These are phyloP conservation scores for Thripadectes ignobilis DNA, from an alignment of 2,797 vertebrate genomes.

Conservation along the genomic window DNA sequence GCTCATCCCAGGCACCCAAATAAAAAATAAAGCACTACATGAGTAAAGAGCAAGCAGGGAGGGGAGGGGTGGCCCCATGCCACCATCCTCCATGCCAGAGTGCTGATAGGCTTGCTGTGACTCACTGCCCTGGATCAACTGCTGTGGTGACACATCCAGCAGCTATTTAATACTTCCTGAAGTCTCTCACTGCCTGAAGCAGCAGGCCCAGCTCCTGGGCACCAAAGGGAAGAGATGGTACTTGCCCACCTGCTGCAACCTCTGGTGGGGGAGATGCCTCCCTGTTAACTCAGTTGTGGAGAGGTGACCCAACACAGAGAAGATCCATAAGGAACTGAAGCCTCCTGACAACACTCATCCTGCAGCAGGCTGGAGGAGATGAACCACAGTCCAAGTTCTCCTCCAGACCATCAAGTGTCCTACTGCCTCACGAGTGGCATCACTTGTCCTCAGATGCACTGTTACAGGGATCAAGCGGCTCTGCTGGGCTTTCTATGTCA, in stretches of 20 bases:
- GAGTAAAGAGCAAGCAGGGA: background rate
- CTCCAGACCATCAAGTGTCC: background rate
- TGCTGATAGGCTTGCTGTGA: background rate
- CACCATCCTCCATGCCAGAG: background rate
- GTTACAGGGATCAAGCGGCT: background rate
- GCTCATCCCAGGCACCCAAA: background rate
- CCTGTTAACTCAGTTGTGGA: background rate
- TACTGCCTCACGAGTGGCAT: accelerated
- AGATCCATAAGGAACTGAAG: background rate
- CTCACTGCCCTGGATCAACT: background rate
- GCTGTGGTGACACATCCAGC: background rate
- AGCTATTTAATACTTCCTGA: slow-evolving; percentile 24
- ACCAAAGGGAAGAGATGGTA: background rate
- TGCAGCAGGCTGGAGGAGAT: background rate
- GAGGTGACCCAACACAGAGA: background rate
- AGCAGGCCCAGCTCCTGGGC: background rate
- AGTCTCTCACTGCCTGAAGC: background rate
- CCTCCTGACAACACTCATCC: background rate
- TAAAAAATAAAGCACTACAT: background rate
- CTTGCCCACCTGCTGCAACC: background rate
- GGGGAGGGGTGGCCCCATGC: background rate
- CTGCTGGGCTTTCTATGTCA: background rate
- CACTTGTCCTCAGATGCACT: background rate
- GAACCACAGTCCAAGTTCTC: background rate
- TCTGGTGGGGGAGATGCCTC: background rate